Conservation (phyloP, 2,113 vertebrate genomes). For the Fulmarus glacialis region DNA sequence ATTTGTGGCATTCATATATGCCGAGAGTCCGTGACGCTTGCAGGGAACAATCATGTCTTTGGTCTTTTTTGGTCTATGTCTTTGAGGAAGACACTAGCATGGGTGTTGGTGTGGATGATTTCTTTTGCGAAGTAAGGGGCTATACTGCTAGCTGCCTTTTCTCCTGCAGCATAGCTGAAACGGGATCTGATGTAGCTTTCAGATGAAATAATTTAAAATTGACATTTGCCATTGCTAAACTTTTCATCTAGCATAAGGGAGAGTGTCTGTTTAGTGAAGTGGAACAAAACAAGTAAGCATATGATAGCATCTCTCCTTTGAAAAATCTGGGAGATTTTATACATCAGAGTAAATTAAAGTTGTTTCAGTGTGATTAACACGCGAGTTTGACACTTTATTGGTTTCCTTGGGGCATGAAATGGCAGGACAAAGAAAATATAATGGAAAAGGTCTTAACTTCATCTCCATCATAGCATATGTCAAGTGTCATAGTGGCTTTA, state of each 20-base stretch:
- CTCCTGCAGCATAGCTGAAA: background rate
- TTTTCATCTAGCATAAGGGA: conserved; percentile 38
- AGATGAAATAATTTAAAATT: conserved; percentile 21
- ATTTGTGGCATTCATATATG: background rate
- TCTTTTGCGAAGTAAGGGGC: background rate
- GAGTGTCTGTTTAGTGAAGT: conserved; percentile 30
- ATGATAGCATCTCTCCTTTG: conserved; percentile 19
- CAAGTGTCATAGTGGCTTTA: background rate
- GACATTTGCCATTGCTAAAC: conserved; percentile 49
- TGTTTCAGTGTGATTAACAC: background rate
- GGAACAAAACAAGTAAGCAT: conserved; percentile 21
- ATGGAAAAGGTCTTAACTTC: background rate
- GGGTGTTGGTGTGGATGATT: background rate
- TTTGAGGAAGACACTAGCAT: background rate
- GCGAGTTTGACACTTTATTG: background rate
- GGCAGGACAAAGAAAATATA: background rate
- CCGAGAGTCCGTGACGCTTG: fast-evolving
- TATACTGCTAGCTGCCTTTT: background rate
- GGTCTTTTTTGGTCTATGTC: background rate
- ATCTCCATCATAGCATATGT: background rate
- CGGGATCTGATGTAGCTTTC: background rate
- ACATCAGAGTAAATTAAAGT: background rate
- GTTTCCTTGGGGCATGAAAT: background rate
- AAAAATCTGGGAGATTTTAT: conserved; percentile 26
- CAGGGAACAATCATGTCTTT: background rate